phyloP scores from a whole-genome alignment of 2,113 vertebrate species.

The Trichomycterus rosablanca region DNA sequence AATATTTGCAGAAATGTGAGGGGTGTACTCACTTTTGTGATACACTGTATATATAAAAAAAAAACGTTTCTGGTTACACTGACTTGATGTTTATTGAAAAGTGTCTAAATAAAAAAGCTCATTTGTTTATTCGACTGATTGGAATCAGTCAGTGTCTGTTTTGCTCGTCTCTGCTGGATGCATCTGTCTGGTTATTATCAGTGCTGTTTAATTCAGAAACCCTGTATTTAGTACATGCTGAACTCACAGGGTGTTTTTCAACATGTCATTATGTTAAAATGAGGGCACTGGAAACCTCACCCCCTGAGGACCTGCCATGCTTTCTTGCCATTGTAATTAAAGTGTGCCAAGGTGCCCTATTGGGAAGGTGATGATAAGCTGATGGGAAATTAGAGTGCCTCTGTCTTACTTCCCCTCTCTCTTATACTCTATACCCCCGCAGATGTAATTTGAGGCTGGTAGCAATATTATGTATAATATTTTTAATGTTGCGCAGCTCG shows the following conservation, averaged over 20 bases:
- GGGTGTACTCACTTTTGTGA: too few species aligned
- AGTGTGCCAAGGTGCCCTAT: slow-evolving; percentile 28
- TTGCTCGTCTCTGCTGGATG: not conserved
- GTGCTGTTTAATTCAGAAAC: not conserved
- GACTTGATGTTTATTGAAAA: slow-evolving; percentile 35
- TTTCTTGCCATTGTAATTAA: slow-evolving; percentile 37
- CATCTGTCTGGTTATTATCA: not conserved
- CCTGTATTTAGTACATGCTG: not conserved
- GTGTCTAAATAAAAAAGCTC: slow-evolving; percentile 1
- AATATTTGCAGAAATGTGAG: too few species aligned
- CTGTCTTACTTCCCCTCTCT: not conserved
- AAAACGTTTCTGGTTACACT: slow-evolving; percentile 1
- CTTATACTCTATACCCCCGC: not conserved
- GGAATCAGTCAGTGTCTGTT: slow-evolving; percentile 4
- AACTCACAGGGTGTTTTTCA: not conserved
- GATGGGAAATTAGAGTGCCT: slow-evolving; percentile 27
- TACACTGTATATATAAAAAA: not conserved
- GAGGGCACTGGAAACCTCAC: not conserved
- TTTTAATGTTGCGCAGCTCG: too few species aligned
- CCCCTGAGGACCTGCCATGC: slow-evolving; percentile 7
- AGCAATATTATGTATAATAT: not conserved
- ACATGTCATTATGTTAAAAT: not conserved
- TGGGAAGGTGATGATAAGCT: slow-evolving; percentile 39
- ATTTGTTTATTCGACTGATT: slow-evolving; percentile 6
- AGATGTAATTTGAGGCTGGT: not conserved